A percentile compares a stretch with the other conserved stretches of the same genome.
Evolutionary conservation across 2,888 invertebrate species (phyloP).

Genomic region (Rhingia campestris): DNA sequence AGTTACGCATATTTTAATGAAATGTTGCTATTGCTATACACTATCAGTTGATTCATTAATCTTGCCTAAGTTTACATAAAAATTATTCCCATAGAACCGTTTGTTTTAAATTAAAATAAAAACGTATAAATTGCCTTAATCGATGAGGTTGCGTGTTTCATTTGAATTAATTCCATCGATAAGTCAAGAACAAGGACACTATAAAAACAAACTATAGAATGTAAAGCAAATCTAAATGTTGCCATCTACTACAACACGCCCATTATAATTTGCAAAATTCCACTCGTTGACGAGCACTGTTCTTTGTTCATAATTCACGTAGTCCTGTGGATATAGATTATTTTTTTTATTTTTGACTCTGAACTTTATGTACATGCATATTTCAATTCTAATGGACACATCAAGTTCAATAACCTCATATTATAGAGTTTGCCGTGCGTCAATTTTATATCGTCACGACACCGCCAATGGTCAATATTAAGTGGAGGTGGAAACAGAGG

Average conservation of each 20-base stretch:
- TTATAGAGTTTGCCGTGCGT: conserved; percentile 27
- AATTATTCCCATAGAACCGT: background rate
- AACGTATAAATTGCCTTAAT: background rate
- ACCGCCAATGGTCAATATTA: background rate
- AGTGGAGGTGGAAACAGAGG: background rate
- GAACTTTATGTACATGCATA: conserved; percentile 30
- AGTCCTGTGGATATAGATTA: conserved; percentile 22
- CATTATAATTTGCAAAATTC: conserved; percentile 5
- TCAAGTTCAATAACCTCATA: conserved; percentile 65
- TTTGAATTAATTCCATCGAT: conserved; percentile 13
- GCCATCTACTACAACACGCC: background rate
- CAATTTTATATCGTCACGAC: conserved; percentile 51
- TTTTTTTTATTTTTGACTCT: conserved; percentile 8
- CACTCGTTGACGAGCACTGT: background rate
- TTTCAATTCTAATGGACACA: conserved; percentile 20
- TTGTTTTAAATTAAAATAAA: background rate
- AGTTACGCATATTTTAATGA: too few species aligned
- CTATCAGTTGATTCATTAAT: too few species aligned
- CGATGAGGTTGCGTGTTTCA: conserved; percentile 16
- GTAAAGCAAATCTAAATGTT: background rate
- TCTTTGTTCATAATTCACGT: background rate
- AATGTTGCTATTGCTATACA: too few species aligned
- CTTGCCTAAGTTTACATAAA: background rate
- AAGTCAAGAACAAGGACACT: conserved; percentile 44
- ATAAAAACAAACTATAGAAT: conserved; percentile 14